Evolutionary conservation across 2,888 invertebrate species (phyloP).

Genomic region (Gonocerus acuteangulatus): DNA sequence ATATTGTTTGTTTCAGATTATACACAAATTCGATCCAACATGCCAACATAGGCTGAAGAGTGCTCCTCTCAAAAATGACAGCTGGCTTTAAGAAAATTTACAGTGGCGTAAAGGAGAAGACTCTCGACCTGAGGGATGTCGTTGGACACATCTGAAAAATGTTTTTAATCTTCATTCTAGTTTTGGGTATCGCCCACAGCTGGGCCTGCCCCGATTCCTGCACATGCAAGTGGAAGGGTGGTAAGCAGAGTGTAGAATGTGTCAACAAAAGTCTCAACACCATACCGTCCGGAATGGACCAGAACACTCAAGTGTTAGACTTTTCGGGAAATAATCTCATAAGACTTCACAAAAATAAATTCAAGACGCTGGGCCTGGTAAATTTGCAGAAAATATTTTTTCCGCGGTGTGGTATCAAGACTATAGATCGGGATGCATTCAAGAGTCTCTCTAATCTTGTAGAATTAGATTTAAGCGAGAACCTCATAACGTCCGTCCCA

Average conservation of each 20-base stretch:
- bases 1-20: too few species aligned
- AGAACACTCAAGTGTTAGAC: conserved; percentile 80
- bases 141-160: conserved; percentile 11
- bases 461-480: conserved; percentile 78
- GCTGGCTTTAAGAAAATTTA: not conserved
- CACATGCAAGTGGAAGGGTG: conserved; percentile 86
- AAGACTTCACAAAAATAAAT: conserved; percentile 64
- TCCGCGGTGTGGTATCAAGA: conserved; percentile 66
- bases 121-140: not conserved
- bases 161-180: conserved; percentile 26
- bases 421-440: conserved; percentile 72
- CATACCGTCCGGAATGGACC: conserved; percentile 71
- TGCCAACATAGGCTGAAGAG: too few species aligned
- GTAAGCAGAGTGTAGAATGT: conserved; percentile 85
- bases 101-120: not conserved
- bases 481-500: conserved; percentile 69
- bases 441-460: conserved; percentile 77
- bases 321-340: conserved; percentile 75
- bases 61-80: too few species aligned
- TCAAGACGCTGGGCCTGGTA: conserved; percentile 66
- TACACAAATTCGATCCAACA: too few species aligned
- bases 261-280: conserved; percentile 65
- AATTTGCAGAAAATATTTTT: conserved; percentile 83
- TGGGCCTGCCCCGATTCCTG: conserved; percentile 67
- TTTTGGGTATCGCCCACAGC: conserved; percentile 29